Conservation (phyloP, 2,113 vertebrate genomes). For the Prietella phreatophila region DNA sequence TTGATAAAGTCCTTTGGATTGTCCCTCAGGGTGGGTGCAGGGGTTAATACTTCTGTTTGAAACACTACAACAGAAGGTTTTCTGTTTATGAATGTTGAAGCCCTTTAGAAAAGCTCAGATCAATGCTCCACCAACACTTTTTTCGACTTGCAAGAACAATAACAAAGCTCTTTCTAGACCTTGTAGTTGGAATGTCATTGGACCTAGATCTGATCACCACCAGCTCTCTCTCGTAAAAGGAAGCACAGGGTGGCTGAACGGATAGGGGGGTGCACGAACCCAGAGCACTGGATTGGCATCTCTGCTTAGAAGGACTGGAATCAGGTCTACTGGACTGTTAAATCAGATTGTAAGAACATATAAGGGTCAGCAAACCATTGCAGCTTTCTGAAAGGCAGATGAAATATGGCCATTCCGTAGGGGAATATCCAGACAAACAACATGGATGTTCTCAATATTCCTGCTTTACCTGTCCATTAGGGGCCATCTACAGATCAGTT, state of each 20-base stretch:
- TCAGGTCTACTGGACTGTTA: not conserved
- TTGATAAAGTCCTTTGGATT: not conserved
- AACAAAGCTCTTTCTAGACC: not conserved
- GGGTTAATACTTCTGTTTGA: not conserved
- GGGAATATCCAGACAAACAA: not conserved
- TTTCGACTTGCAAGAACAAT: not conserved
- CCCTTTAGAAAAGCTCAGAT: not conserved
- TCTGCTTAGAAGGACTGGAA: not conserved
- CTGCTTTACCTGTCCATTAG: not conserved
- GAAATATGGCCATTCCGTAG: not conserved
- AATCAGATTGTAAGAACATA: not conserved
- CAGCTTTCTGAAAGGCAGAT: not conserved
- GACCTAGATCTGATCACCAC: not conserved
- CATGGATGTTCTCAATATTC: not conserved
- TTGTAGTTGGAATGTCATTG: not conserved
- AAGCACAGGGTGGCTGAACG: not conserved
- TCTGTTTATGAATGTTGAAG: not conserved
- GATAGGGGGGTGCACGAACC: not conserved
- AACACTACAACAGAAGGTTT: not conserved
- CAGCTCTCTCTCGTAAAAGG: not conserved
- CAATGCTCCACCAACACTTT: not conserved
- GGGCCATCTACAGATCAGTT: not conserved
- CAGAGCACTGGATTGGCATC: not conserved
- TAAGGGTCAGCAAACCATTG: not conserved
- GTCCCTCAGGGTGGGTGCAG: not conserved